Evolutionary conservation across 2,888 invertebrate species (phyloP), one percentile per base, ranked within the genome.

Genomic region (Sinohyriopsis cumingii): DNA sequence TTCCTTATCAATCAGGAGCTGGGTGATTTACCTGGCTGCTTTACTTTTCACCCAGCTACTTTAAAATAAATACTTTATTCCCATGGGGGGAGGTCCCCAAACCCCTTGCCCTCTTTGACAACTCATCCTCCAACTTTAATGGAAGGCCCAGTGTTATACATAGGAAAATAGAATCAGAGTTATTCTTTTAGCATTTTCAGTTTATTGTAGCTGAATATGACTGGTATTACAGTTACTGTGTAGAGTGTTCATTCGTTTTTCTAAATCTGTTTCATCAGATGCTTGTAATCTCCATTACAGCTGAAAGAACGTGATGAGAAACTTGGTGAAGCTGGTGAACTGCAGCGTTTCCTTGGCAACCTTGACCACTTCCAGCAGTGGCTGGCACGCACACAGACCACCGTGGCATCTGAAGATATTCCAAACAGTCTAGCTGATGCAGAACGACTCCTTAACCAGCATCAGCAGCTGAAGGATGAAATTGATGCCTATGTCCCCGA

Each of bases 281-380:
- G 12, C 15, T 45, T 45, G 15, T 45, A 45, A 45, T 15, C 20
- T 53, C 57, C 62, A 59, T 81, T 84, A 59, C 90, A 95, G 95
- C 92, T 98, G 84, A 98, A 98, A 91, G 99, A 99, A 88, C 95
- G 99, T 79, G 99, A 99, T 90, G 94, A 98, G 1, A 98, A 99
- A 89, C 91, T 99, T 89, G 99, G 99, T 90, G 99, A 99, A 90
- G 99, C 99, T 6, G 99, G 99, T 63, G 99, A 99, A 88, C 92
- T 99, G 81, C 99, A 99, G 90, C 94, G 99, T 73, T 90, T 90
- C 87, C 84, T 90, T 70, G 89, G 99, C 77, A 99, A 99, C 90
- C 93, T 99, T 86, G 99, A 99, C 91, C 99, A 99, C 92, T 99
- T 99, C 96, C 98, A 98, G 91, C 94, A 96, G 0, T 99, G 99